phyloP scores from a whole-genome alignment of 1,140 invertebrate genomes.

The Adoxophyes honmai region DNA sequence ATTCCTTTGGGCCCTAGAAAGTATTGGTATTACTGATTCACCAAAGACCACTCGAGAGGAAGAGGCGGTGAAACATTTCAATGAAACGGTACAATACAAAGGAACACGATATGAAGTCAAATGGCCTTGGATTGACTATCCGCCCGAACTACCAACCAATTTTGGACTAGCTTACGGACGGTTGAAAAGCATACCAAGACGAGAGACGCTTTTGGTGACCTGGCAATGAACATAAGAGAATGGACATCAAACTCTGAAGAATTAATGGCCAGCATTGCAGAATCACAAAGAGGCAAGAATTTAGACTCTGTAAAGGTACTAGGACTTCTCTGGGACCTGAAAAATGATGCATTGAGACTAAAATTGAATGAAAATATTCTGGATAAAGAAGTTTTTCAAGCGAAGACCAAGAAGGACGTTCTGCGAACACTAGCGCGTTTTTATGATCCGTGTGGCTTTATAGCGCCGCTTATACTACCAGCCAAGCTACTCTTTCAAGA shows the following conservation, averaged over 20 bases:
- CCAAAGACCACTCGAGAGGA: conserved; percentile 16
- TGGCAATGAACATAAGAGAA: too few species aligned
- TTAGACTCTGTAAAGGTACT: too few species aligned
- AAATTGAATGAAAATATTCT: too few species aligned
- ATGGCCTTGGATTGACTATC: conserved; percentile 19
- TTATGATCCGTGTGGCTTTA: neutral
- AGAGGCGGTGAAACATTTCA: conserved; percentile 19
- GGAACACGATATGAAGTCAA: conserved; percentile 13
- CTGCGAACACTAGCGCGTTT: neutral
- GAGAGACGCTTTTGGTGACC: neutral
- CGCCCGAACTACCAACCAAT: conserved; percentile 14
- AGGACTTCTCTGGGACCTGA: too few species aligned
- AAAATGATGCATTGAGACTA: too few species aligned
- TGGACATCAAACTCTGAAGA: too few species aligned
- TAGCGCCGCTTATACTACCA: neutral
- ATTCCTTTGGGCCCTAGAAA: conserved; percentile 16
- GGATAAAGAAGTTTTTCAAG: too few species aligned
- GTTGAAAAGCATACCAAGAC: neutral
- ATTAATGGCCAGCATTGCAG: too few species aligned
- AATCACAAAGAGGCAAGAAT: too few species aligned
- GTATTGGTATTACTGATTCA: conserved; percentile 17
- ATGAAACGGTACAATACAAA: neutral
- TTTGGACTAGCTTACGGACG: conserved; percentile 16
- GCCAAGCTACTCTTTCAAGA: neutral
- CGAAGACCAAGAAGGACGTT: neutral